phyloP scores from a whole-genome alignment of 2,113 vertebrate species.

The Forbesichthys papilliferus region DNA sequence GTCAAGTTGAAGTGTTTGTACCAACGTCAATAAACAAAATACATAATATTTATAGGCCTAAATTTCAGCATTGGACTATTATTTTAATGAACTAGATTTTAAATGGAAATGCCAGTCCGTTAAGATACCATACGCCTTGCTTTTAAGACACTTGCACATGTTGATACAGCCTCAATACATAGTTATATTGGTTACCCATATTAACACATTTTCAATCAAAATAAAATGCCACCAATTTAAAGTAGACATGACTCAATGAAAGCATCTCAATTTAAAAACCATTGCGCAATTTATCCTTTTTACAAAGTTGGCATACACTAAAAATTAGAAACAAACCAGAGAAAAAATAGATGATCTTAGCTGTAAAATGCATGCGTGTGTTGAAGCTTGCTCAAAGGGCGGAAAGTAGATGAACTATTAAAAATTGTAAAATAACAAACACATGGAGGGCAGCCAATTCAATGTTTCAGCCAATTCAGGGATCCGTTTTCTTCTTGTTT shows the following conservation, averaged over 20 bases:
- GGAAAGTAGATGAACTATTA: slow-evolving; percentile 16
- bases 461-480: slow-evolving; percentile 74
- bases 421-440: slow-evolving; percentile 19
- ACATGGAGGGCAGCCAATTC: slow-evolving; percentile 38
- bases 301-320: slow-evolving; percentile 72
- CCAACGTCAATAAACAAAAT: neutral
- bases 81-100: no score
- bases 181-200: slow-evolving; percentile 38
- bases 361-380: slow-evolving; percentile 38
- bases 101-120: no score
- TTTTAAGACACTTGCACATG: neutral
- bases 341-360: slow-evolving; percentile 41
- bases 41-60: neutral
- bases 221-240: slow-evolving; percentile 51
- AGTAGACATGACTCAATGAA: slow-evolving; percentile 14
- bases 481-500: slow-evolving; percentile 96
- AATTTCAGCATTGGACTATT: no score
- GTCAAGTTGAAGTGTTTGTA: neutral
- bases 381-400: slow-evolving; percentile 41
- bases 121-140: no score
- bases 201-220: slow-evolving; percentile 59
- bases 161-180: slow-evolving; percentile 43
- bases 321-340: slow-evolving; percentile 63
- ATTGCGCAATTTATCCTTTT: slow-evolving; percentile 53
- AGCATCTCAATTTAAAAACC: slow-evolving; percentile 62